These are phyloP conservation scores for Fregetta grallaria DNA, from an alignment of 2,113 vertebrate genomes.

Conservation along the genomic window DNA sequence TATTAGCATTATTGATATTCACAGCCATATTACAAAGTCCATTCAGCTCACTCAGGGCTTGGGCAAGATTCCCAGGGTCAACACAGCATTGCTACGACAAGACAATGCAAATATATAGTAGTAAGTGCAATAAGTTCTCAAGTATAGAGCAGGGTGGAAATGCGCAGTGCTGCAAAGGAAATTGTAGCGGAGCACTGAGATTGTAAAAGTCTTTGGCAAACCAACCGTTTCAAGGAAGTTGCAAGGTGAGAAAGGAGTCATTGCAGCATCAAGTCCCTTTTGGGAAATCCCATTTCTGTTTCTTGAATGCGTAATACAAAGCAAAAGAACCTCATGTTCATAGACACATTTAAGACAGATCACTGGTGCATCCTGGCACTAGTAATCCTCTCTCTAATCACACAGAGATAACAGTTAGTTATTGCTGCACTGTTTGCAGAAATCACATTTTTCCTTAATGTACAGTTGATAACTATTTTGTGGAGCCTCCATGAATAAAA, in stretches of 20 bases:
- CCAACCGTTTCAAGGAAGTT: not conserved
- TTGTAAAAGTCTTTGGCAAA: not conserved
- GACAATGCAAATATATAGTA: not conserved
- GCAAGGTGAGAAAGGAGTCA: not conserved
- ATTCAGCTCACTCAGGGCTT: not conserved
- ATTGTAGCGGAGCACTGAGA: rapidly evolving
- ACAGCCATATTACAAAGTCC: not conserved
- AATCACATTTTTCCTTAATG: not conserved
- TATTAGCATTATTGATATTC: not conserved
- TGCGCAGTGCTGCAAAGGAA: not conserved
- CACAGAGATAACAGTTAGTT: not conserved
- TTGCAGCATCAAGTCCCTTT: not conserved
- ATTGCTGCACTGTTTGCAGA: not conserved
- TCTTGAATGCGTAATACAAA: not conserved
- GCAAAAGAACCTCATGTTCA: not conserved
- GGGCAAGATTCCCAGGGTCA: not conserved
- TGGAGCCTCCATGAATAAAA: not conserved
- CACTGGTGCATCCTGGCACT: not conserved
- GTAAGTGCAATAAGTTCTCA: not conserved
- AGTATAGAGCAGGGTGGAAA: not conserved
- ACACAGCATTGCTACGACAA: not conserved
- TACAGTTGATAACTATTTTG: not conserved
- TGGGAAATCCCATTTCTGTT: not conserved
- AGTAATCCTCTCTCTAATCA: not conserved
- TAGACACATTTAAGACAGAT: not conserved